Conservation (phyloP, 2,888 invertebrate species). For the Sipha maydis region DNA sequence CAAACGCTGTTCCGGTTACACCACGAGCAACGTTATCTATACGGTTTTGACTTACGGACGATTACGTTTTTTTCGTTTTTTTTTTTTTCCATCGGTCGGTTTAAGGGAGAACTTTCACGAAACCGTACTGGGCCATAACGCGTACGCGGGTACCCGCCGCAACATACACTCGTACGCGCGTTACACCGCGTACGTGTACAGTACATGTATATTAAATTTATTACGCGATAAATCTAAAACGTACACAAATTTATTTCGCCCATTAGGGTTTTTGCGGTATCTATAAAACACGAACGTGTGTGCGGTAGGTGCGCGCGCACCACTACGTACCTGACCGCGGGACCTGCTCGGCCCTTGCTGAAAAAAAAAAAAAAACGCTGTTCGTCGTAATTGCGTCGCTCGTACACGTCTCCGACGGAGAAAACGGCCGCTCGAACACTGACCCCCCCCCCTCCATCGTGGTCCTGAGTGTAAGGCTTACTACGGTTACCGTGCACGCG, state of each 20-base stretch:
- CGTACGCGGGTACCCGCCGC: neutral
- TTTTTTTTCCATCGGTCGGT: too few relatives aligned
- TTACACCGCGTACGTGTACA: neutral
- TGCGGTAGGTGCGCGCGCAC: neutral
- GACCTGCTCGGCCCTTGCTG: too few relatives aligned
- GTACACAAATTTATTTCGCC: conserved; percentile 7
- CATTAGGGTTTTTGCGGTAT: conserved; percentile 39
- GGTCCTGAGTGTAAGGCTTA: too few relatives aligned
- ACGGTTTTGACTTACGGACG: neutral
- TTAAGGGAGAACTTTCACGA: neutral
- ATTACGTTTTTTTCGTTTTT: neutral
- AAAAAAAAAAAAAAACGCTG: neutral
- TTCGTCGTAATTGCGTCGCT: neutral
- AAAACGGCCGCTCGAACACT: neutral
- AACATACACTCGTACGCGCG: neutral
- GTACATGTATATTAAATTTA: conserved; percentile 34
- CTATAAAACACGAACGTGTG: neutral
- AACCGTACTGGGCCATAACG: neutral
- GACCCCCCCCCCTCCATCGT: too few relatives aligned
- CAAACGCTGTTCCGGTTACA: neutral
- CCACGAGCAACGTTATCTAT: neutral
- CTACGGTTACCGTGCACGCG: too few relatives aligned
- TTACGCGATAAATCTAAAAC: conserved; percentile 30
- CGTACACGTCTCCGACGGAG: neutral
- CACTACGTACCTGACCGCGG: neutral